Base-by-base conservation (phyloP, 1,140 invertebrate species). In the Dendroctonus ponderosae region DNA sequence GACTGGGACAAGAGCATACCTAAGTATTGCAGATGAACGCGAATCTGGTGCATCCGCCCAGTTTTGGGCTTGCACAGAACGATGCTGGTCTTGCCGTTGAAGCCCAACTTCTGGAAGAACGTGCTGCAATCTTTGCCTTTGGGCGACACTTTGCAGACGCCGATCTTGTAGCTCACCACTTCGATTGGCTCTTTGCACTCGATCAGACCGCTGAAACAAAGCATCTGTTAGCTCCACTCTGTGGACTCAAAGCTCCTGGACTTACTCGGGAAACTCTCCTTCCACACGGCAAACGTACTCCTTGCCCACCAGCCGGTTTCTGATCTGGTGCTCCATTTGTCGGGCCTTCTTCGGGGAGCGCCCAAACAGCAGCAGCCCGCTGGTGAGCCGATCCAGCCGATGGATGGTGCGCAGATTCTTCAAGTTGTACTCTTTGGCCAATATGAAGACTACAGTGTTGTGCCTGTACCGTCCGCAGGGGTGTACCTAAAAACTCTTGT, bases 11-110 rank as follows among this genome's bases (percentile, higher is more conserved):
- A 26, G 40, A 37, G 7, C 59, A 26, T 60, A 92, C 92, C 97
- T 71, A 99, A 84, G 81, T 93, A 99, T 79, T 99, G 97, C 43
- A 99, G 85, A 82, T 99, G 97, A n/a, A 99, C 95, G 66, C 97
- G 85, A 68, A 99, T 99, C 80, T 99, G 97, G 80, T 99, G 97
- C 88, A 98, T 99, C 67, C 97, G 83, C 0, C 97, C 97, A 2
- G 97, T 98, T 72, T 92, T 89, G 0, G 97, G 95, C 73, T 89
- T 89, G 81, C 96, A 98, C 14, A 91, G 82, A 2, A 99, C 94
- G 26, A 99, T 91, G 74, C 94, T 98, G 0, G 93, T 91, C 74
- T 89, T 91, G 5, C 83, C 83, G 81, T 97, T 94, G 80, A 84
- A 91, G 59, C 91, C 94, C 7, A 99, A 79, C 75, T 91, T 86